Evolutionary conservation across 64 coral and sea anemone species (phyloP).

Genomic region (Stichodactyla mertensii): DNA sequence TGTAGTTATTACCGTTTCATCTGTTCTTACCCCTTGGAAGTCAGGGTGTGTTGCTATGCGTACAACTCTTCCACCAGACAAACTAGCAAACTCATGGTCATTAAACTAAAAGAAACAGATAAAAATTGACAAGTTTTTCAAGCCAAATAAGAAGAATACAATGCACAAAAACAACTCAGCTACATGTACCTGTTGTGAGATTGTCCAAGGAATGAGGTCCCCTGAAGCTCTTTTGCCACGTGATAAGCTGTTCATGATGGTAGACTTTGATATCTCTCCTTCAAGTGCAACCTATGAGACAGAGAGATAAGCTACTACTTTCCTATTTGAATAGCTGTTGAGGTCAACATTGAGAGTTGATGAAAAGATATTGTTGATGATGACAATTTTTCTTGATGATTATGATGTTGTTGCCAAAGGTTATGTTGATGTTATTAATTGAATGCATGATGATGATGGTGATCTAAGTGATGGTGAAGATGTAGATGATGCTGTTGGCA

Average conservation of each 20-base stretch:
- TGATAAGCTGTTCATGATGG: slow-evolving; percentile 86
- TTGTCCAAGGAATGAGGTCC: slow-evolving; percentile 94
- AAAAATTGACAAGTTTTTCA: neutral
- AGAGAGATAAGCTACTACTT: neutral
- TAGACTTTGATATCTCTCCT: slow-evolving; percentile 94
- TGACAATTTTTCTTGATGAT: neutral
- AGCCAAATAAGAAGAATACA: no score
- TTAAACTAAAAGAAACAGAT: slow-evolving; percentile 55
- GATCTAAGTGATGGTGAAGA: neutral
- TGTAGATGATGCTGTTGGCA: neutral
- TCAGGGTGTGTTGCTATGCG: slow-evolving; percentile 97
- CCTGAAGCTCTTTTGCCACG: slow-evolving; percentile 94
- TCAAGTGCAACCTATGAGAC: slow-evolving; percentile 40
- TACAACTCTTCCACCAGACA: slow-evolving; percentile 90
- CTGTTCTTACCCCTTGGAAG: slow-evolving; percentile 74
- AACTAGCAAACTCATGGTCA: slow-evolving; percentile 88
- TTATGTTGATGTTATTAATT: no score
- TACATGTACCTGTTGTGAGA: slow-evolving; percentile 98
- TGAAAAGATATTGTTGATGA: neutral
- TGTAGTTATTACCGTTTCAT: neutral
- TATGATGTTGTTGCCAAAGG: neutral
- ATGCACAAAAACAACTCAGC: neutral
- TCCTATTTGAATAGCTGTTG: no score
- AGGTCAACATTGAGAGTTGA: neutral
- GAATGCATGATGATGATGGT: neutral